Evolutionary conservation across 2,797 vertebrate species (phyloP), one percentile per base, ranked within the genome.

Genomic region (Jordanella pulchra): DNA sequence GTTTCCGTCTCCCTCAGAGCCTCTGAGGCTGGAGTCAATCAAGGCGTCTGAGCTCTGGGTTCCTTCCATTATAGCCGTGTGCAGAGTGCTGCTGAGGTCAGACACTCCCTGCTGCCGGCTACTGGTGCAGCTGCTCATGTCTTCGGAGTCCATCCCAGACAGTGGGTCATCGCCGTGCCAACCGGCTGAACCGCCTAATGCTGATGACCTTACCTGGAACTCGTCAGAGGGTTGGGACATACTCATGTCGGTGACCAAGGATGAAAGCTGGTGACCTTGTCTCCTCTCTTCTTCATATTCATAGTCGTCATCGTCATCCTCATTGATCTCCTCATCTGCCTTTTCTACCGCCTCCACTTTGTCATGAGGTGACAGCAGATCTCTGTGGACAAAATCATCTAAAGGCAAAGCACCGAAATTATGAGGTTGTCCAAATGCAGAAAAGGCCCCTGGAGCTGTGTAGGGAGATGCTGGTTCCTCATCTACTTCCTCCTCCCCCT

Each of bases 301-400:
- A 7, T 94, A 87, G 4, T 94, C 91, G 3, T 93, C 91, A 0
- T 94, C 91, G 5, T 87, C 87, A 44, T 95, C 95, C 50, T 95
- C 93, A 53, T 95, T 95, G 78, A 94, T 94, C 80, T 95, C 95
- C 79, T 95, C 89, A 11, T 95, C 95, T 0, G 94, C 95, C 79
- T 95, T 95, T 77, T 95, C 94, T 66, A 95, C 93, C 0, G 91
- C 94, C 56, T 89, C 93, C 79, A 95, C 93, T 67, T 86, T 89
- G 30, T 93, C 93, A 61, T 86, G 84, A 51, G 90, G 88, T 7
- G 92, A 95, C 9, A 77, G 63, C 67, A 90, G 84, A 23, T 78
- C 83, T 15, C 32, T 65, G 6, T 72, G 71, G 71, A 47, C 60
- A 39, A 92, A 86, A 35, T 87, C 76, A 35, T 88, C 89, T 18